Conservation (phyloP, 1,140 invertebrate species). For the Macrobrachium rosenbergii region DNA sequence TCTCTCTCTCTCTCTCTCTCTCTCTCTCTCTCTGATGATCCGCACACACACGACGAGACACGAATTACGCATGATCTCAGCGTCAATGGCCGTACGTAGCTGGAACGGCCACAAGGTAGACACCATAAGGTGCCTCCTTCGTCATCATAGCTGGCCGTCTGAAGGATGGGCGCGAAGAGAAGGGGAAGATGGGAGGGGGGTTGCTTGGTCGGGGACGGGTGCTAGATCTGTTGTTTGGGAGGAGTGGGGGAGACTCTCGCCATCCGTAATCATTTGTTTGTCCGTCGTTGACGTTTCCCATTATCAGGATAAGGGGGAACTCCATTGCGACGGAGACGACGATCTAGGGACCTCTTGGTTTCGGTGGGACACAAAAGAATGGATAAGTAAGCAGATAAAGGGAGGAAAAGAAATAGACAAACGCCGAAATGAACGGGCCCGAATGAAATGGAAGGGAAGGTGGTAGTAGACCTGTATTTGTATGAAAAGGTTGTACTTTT, state of each 20-base stretch:
- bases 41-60: too few species aligned
- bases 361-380: neutral
- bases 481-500: neutral
- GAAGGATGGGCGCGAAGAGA: neutral
- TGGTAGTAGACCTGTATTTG: too few species aligned
- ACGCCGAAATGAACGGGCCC: neutral
- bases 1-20: too few species aligned
- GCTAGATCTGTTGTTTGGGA: neutral
- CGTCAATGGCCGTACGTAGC: too few species aligned
- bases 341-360: too few species aligned
- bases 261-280: constrained; percentile 50
- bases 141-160: too few species aligned
- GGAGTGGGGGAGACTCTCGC: neutral
- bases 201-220: neutral
- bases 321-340: too few species aligned
- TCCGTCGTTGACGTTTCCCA: constrained; percentile 31
- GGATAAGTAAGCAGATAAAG: neutral
- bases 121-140: too few species aligned
- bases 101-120: too few species aligned
- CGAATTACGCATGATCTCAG: too few species aligned
- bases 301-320: constrained; percentile 33
- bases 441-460: neutral
- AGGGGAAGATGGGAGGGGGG: neutral
- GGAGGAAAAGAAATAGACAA: neutral
- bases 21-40: too few species aligned